phyloP scores from a whole-genome alignment of 2,797 vertebrate genomes.

The Helarctos malayanus region DNA sequence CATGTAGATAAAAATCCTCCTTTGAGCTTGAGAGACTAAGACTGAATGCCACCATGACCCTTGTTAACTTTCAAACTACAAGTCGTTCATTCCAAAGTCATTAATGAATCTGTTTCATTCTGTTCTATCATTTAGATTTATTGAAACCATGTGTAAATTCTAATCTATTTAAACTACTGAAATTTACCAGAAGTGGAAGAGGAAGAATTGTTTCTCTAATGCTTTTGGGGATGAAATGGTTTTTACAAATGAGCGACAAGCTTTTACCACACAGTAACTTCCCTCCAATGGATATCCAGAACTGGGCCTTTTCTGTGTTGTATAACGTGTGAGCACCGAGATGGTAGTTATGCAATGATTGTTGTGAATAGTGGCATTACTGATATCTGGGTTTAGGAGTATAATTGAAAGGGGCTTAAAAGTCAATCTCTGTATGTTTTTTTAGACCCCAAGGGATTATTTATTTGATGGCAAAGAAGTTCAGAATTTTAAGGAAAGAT shows the following conservation, averaged over 20 bases:
- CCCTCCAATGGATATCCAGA: neutral
- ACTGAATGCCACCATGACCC: neutral
- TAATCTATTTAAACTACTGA: constrained; percentile 69
- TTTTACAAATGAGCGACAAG: constrained; percentile 5
- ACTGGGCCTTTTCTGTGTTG: neutral
- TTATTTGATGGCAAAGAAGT: neutral
- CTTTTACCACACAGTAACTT: neutral
- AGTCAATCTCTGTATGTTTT: neutral
- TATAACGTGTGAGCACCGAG: neutral
- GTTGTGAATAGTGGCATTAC: neutral
- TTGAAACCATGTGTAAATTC: constrained; percentile 71
- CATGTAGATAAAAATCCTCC: constrained; percentile 57
- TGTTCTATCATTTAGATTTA: constrained; percentile 71
- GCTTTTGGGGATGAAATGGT: neutral
- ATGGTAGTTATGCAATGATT: neutral
- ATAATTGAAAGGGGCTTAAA: neutral
- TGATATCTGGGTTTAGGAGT: neutral
- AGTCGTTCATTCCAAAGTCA: constrained; percentile 64
- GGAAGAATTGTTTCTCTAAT: constrained; percentile 56
- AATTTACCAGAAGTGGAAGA: constrained; percentile 66
- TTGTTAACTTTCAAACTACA: constrained; percentile 57
- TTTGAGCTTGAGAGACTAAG: constrained; percentile 40
- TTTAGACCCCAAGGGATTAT: constrained; percentile 7
- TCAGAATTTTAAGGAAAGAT: constrained; percentile 21
- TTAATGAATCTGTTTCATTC: constrained; percentile 65